These are phyloP conservation scores for Aphyosemion australe DNA, from an alignment of 2,113 vertebrate genomes.

Conservation along the genomic window DNA sequence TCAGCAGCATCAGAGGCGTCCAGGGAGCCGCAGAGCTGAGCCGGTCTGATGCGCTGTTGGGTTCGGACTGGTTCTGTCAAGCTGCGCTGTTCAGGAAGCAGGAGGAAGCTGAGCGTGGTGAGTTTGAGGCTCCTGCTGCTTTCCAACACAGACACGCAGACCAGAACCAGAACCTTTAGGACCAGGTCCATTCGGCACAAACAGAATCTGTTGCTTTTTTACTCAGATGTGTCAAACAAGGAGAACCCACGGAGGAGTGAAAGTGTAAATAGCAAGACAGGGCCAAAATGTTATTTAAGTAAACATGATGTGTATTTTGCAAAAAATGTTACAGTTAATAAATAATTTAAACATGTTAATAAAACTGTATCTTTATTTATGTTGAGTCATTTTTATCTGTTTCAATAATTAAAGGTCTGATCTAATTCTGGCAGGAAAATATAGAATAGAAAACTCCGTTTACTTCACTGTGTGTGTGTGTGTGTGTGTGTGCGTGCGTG, in stretches of 20 bases:
- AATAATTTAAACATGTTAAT: conserved; percentile 72
- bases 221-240: background rate
- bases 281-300: conserved; percentile 77
- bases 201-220: background rate
- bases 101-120: background rate
- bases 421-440: background rate
- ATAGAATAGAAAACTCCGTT: background rate
- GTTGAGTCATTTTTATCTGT: conserved; percentile 40
- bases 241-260: background rate
- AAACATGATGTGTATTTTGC: conserved; percentile 60
- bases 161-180: background rate
- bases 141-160: background rate
- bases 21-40: conserved; percentile 86
- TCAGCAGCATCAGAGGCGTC: conserved; percentile 79
- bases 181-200: background rate
- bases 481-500: too few species aligned
- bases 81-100: too few species aligned
- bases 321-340: conserved; percentile 63
- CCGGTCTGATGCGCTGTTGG: background rate
- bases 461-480: too few species aligned
- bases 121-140: background rate
- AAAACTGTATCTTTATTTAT: conserved; percentile 65
- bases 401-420: too few species aligned
- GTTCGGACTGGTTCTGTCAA: too few species aligned
- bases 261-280: conserved; percentile 78